Evolutionary conservation across 2,113 vertebrate species (phyloP), one percentile per base, ranked within the genome.

Genomic region (Catharus minimus): DNA sequence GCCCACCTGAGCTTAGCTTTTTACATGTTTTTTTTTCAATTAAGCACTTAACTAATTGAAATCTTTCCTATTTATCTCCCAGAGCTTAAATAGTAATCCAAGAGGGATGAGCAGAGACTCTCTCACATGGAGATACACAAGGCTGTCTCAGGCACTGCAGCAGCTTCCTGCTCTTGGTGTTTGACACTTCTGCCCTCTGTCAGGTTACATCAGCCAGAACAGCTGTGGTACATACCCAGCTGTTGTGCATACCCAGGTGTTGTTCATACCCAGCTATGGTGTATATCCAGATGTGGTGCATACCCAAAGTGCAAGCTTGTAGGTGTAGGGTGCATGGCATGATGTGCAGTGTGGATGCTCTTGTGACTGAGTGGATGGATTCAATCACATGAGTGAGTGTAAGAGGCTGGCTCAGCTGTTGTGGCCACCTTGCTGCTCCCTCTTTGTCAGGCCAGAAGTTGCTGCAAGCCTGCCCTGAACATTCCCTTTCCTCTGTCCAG

Each of bases 401-500:
- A 62, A 66, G 27, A 86, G 33, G 12, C 26, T 18, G 43, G 11
- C 58, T 88, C 43, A 46, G n/a, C 24, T 86, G 32, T 53, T 10
- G 7, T 38, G 39, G 73, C 17, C 30, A 27, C 36, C 33, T 16
- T 0, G 0, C 33, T 38, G 17, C 30, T 15, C 15, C 33, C 20
- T 47, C 57, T 57, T 30, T n/a, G 47, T 16, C 55, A 46, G 57
- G 22, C 46, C 19, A 57, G 2, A 3, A 43, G 27, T 2, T 62
- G 57, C 66, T 61, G 64, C 17, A 6, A 8, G 47, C 53, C 33
- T 67, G 41, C 44, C 32, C 32, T n/a, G 26, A 57, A 44, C 10
- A 9, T 8, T 8, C 26, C 17, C 22, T 36, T 83, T 22, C 39
- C 49, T 65, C 41, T 71, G 38, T 55, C 24, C 96, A 99, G 99